Conservation (phyloP, 2,113 vertebrate genomes). For the Cepphus grylle region DNA sequence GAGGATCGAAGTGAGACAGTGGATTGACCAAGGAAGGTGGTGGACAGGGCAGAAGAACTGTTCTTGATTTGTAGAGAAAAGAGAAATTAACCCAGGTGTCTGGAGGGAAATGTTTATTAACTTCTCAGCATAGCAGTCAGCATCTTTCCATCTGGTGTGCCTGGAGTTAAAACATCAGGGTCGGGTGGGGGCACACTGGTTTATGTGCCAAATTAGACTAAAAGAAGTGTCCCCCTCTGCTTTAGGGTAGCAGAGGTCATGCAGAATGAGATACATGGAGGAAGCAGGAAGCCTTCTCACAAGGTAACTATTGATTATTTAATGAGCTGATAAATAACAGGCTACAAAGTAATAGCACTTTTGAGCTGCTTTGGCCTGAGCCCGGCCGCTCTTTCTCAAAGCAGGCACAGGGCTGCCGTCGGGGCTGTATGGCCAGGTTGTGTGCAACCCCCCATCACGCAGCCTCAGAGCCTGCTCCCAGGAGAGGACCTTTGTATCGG, state of each 20-base stretch:
- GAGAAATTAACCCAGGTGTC: background rate
- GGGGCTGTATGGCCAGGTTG: no score
- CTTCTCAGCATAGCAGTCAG: background rate
- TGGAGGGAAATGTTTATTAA: background rate
- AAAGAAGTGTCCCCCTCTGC: background rate
- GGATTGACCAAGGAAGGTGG: background rate
- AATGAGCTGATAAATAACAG: background rate
- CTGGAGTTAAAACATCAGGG: background rate
- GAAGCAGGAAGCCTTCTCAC: background rate
- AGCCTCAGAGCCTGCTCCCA: accelerated
- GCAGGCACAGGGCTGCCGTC: background rate
- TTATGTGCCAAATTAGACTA: background rate
- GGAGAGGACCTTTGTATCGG: background rate
- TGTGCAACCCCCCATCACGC: background rate
- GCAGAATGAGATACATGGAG: background rate
- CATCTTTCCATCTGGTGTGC: background rate
- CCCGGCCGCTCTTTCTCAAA: background rate
- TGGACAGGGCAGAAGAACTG: background rate
- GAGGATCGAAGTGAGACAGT: background rate
- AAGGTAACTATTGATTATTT: constrained; percentile 5
- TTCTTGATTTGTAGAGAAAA: background rate
- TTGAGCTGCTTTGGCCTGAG: background rate
- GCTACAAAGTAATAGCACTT: background rate
- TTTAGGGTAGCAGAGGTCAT: background rate
- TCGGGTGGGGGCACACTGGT: background rate